Conservation (phyloP, 2,797 vertebrate species). For the Australoheros facetus region DNA sequence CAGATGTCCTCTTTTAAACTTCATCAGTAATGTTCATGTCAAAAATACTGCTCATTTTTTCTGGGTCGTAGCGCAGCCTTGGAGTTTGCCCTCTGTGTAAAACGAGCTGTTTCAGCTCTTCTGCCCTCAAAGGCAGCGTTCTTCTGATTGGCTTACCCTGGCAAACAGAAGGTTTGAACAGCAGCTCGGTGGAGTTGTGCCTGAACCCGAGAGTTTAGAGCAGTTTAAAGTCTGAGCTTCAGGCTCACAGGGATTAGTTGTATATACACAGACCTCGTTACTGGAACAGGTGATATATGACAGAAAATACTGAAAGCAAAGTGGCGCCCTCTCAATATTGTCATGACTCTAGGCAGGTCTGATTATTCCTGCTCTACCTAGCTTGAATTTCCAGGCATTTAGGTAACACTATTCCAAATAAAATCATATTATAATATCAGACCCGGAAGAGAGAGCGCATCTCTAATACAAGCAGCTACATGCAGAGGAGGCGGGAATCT, state of each 20-base stretch:
- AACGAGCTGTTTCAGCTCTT: neutral
- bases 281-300: neutral
- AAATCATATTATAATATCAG: neutral
- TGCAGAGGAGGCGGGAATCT: no score
- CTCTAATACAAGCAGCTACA: neutral
- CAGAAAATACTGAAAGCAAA: neutral
- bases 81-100: neutral
- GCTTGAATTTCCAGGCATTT: neutral
- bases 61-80: no score
- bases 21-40: no score
- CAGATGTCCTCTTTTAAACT: neutral
- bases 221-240: neutral
- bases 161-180: neutral
- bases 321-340: no score
- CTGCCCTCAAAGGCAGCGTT: neutral
- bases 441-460: neutral
- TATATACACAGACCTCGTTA: neutral
- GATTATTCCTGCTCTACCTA: neutral
- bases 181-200: no score
- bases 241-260: no score
- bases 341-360: neutral
- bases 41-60: neutral
- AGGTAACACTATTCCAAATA: neutral
- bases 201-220: neutral
- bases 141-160: neutral